Evolutionary conservation across 1,140 invertebrate genomes (phyloP).

Genomic region (Neodiprion virginianus): DNA sequence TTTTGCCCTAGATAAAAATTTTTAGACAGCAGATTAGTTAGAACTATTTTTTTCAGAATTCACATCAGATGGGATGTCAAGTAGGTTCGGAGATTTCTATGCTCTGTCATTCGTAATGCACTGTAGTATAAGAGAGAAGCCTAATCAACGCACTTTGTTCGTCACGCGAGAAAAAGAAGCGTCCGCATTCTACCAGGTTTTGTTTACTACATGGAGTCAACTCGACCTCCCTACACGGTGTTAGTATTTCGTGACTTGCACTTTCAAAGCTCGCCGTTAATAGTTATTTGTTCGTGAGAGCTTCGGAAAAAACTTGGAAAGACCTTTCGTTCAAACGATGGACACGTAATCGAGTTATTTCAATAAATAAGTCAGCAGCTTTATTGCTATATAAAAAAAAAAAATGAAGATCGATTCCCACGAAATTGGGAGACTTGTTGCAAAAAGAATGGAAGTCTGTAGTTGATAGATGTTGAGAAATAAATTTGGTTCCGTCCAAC

Average conservation of each 20-base stretch:
- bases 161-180: not conserved
- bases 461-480: too few species aligned
- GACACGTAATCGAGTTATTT: not conserved
- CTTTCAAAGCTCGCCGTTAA: conserved; percentile 38
- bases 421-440: too few species aligned
- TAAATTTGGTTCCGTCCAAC: too few species aligned
- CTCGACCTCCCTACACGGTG: conserved; percentile 39
- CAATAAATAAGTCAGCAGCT: too few species aligned
- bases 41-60: too few species aligned
- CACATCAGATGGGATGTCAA: too few species aligned
- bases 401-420: too few species aligned
- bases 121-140: not conserved
- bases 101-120: too few species aligned
- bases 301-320: not conserved
- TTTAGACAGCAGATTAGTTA: too few species aligned
- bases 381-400: too few species aligned
- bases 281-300: not conserved
- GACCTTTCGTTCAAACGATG: not conserved
- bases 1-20: not conserved
- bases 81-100: too few species aligned
- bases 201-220: conserved; percentile 21
- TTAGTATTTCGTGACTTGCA: conserved; percentile 51
- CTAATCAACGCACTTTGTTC: conserved; percentile 5
- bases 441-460: too few species aligned
- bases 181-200: conserved; percentile 43